Evolutionary conservation across 2,888 invertebrate genomes (phyloP).

Genomic region (Cabera pusaria): DNA sequence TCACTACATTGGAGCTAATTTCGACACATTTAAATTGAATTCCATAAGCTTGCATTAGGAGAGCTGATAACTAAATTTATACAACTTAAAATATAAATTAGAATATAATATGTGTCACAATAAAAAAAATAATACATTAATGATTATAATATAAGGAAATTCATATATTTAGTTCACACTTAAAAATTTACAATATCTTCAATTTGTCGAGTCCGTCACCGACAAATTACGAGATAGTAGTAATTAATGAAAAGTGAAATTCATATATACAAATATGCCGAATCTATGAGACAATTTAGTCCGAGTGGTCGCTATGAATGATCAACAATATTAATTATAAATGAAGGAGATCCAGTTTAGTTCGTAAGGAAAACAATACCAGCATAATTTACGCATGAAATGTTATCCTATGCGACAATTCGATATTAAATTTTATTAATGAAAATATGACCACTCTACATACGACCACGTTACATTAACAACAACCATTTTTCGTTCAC

Average conservation of each 20-base stretch:
- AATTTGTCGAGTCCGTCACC: constrained; percentile 42
- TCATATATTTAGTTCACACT: constrained; percentile 59
- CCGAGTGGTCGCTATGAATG: constrained; percentile 6
- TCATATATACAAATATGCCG: constrained; percentile 50
- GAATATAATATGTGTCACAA: constrained; percentile 52
- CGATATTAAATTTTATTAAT: constrained; percentile 8
- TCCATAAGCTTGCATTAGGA: constrained; percentile 61
- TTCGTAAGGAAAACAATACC: constrained; percentile 1
- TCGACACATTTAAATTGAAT: constrained; percentile 35
- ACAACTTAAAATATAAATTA: constrained; percentile 74
- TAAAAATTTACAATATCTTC: constrained; percentile 69
- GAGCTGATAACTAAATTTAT: constrained; percentile 74
- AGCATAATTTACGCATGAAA: constrained; percentile 13
- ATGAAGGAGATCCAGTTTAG: constrained; percentile 1
- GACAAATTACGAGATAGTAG: constrained; percentile 26
- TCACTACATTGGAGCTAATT: constrained; percentile 28
- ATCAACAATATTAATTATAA: background rate
- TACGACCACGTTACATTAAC: constrained; percentile 8
- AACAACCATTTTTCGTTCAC: constrained; percentile 17
- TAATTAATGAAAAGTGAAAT: constrained; percentile 48
- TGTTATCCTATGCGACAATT: constrained; percentile 8
- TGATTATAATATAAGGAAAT: constrained; percentile 62
- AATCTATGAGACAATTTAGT: constrained; percentile 9
- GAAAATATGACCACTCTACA: constrained; percentile 14
- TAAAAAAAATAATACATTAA: constrained; percentile 55